phyloP scores from a whole-genome alignment of 2,888 invertebrate genomes.

The Diarsia brunnea region DNA sequence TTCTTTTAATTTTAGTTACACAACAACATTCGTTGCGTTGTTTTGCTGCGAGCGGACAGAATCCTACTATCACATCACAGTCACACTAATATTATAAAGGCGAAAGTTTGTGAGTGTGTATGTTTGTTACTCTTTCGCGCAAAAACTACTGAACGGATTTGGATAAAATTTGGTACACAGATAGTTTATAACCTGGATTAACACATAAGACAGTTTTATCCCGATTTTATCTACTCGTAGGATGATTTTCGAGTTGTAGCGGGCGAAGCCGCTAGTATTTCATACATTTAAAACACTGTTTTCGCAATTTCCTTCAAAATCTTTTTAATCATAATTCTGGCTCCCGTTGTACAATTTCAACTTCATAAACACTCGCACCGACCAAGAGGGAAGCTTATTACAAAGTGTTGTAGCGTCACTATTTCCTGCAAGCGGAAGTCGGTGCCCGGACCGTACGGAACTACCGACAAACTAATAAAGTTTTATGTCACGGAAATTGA shows the following conservation, averaged over 20 bases:
- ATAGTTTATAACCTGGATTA: too few relatives aligned
- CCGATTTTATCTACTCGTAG: too few relatives aligned
- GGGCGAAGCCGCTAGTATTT: too few relatives aligned
- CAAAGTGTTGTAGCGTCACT: slow-evolving; percentile 26
- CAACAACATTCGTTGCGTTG: too few relatives aligned
- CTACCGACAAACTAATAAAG: slow-evolving; percentile 41
- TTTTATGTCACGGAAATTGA: slow-evolving; percentile 46
- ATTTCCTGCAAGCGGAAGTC: slow-evolving; percentile 25
- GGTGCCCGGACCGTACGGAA: slow-evolving; percentile 11
- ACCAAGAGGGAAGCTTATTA: slow-evolving; percentile 20
- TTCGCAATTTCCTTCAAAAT: not conserved
- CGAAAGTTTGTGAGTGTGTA: too few relatives aligned
- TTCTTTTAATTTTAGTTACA: not conserved
- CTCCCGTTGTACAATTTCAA: not conserved
- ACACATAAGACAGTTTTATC: too few relatives aligned
- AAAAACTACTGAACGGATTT: too few relatives aligned
- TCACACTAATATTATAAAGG: too few relatives aligned
- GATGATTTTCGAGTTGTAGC: too few relatives aligned
- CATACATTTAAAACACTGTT: not conserved
- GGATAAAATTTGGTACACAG: too few relatives aligned
- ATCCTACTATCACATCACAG: too few relatives aligned
- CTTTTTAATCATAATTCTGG: not conserved
- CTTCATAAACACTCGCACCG: not conserved
- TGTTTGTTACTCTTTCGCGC: too few relatives aligned
- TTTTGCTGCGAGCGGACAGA: not conserved